These are phyloP conservation scores for Zonitis immaculata DNA, from an alignment of 2,888 invertebrate species.

Conservation along the genomic window DNA sequence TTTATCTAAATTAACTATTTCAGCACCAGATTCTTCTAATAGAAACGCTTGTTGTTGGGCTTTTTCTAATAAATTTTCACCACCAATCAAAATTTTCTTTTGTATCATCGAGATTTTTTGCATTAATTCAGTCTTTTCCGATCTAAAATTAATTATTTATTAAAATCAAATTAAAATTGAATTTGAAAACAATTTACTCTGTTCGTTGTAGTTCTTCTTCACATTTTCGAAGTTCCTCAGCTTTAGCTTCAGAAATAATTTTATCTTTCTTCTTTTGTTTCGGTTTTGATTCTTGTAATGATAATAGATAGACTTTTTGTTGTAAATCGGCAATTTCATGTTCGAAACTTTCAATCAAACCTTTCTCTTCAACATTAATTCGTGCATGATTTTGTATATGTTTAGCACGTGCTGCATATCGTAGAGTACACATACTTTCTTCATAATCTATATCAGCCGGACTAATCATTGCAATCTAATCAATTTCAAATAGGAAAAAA, in stretches of 20 bases:
- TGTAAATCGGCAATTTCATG: slow-evolving; percentile 91
- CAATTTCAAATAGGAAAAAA: slow-evolving; percentile 8
- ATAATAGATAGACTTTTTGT: slow-evolving; percentile 37
- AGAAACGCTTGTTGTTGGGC: slow-evolving; percentile 89
- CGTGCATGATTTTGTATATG: slow-evolving; percentile 94
- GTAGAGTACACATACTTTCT: slow-evolving; percentile 92
- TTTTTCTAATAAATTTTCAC: slow-evolving; percentile 96
- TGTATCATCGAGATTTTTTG: slow-evolving; percentile 86
- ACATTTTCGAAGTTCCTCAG: slow-evolving; percentile 40
- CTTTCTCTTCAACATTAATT: slow-evolving; percentile 97
- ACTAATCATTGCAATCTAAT: slow-evolving; percentile 91
- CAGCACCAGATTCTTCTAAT: slow-evolving; percentile 80
- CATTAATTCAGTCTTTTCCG: slow-evolving; percentile 76
- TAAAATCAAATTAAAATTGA: slow-evolving; percentile 10
- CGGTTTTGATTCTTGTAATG: slow-evolving; percentile 38
- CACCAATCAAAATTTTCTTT: slow-evolving; percentile 94
- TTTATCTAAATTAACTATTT: slow-evolving; percentile 71
- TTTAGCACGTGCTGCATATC: slow-evolving; percentile 97
- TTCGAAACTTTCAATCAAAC: slow-evolving; percentile 91
- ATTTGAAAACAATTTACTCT: slow-evolving; percentile 33
- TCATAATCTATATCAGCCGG: slow-evolving; percentile 95
- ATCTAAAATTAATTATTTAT: slow-evolving; percentile 40
- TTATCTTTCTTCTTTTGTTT: slow-evolving; percentile 43
- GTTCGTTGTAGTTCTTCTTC: slow-evolving; percentile 43
- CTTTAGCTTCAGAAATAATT: slow-evolving; percentile 26